Conservation (phyloP, 2,113 vertebrate species). For the Heterotilapia buettikoferi region DNA sequence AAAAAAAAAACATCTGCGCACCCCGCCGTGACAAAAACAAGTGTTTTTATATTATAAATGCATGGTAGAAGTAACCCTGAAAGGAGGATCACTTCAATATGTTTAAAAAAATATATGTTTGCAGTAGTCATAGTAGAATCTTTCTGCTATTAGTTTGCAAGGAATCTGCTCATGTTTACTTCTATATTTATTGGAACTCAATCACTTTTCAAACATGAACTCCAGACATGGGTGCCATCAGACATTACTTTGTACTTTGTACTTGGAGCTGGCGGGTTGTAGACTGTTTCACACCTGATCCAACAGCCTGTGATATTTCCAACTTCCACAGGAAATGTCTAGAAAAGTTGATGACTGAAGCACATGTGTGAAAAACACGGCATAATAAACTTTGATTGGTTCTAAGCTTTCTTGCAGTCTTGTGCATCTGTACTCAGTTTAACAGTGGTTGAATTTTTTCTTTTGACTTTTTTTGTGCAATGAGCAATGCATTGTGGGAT, state of each 20-base stretch:
- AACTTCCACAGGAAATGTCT: background rate
- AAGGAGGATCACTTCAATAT: background rate
- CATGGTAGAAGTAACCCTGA: background rate
- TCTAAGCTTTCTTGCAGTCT: fast-evolving
- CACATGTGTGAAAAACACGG: background rate
- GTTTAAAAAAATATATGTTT: background rate
- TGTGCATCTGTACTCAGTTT: background rate
- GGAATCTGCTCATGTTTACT: background rate
- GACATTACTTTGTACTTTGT: background rate
- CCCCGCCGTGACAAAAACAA: background rate
- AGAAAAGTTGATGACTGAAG: background rate
- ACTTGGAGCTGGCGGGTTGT: background rate
- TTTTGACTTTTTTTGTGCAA: background rate
- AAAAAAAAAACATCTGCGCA: fast-evolving
- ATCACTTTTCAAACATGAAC: background rate
- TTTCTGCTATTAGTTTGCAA: background rate
- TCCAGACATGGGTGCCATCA: background rate
- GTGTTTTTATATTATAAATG: background rate
- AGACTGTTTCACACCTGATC: background rate
- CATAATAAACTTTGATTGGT: background rate
- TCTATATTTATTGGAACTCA: background rate
- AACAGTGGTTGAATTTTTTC: background rate
- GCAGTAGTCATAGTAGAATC: background rate
- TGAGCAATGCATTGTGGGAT: background rate
- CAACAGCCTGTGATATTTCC: background rate